Evolutionary conservation across 2,888 invertebrate genomes (phyloP).

Genomic region (Lysandra bellargus): DNA sequence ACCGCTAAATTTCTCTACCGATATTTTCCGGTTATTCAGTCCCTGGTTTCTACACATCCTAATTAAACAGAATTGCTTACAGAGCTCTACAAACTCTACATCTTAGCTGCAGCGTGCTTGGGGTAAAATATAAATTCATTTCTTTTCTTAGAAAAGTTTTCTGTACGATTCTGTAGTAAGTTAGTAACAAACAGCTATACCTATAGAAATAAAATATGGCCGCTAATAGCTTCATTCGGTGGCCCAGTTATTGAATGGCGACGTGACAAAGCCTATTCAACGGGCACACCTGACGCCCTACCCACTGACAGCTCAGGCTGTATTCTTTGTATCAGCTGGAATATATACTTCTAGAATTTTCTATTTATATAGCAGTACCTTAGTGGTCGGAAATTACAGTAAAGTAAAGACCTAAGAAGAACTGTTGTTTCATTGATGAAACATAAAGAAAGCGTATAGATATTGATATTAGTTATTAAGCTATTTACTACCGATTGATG

Average conservation of each 20-base stretch:
- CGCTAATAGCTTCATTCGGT: neutral
- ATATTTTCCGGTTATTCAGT: too few relatives aligned
- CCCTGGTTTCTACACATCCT: too few relatives aligned
- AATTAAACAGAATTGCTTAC: neutral
- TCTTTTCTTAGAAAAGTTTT: neutral
- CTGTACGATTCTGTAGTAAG: neutral
- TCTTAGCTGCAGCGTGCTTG: neutral
- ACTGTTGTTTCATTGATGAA: too few relatives aligned
- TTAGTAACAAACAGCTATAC: neutral
- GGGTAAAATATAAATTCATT: neutral
- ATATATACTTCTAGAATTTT: neutral
- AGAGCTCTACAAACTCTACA: neutral
- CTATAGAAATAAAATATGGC: neutral
- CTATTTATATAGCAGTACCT: neutral
- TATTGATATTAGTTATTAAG: too few relatives aligned
- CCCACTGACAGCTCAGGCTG: constrained; percentile 18
- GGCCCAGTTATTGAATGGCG: constrained; percentile 4
- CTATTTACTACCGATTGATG: too few relatives aligned
- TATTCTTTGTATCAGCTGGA: neutral
- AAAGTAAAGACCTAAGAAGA: too few relatives aligned
- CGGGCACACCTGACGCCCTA: constrained; percentile 3
- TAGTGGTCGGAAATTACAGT: too few relatives aligned
- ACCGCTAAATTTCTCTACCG: too few relatives aligned
- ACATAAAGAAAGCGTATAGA: too few relatives aligned
- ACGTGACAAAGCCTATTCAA: constrained; percentile 16